Base-by-base conservation (phyloP, 2,113 vertebrate species). In the Malurus elegans region DNA sequence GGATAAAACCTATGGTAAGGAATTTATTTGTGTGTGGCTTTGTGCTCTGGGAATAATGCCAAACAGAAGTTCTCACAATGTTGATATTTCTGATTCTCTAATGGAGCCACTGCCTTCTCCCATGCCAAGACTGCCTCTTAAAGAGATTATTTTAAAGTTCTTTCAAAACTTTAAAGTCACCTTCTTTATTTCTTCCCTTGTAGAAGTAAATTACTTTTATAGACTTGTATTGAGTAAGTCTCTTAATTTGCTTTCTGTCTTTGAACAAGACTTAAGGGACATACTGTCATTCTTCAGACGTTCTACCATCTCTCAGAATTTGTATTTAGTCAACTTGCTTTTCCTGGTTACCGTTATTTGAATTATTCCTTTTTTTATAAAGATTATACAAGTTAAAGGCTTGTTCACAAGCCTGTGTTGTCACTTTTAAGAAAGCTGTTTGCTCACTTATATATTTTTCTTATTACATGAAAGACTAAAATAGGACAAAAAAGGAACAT, bases 51-150 rank as follows among this genome's bases (percentile, higher is more conserved):
- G 97, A 97, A 92, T 95, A 91, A 88, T 96, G 97, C 97, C 96
- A 97, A 97, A 97, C 97, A 97, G 96, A 96, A 97, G 95, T 97
- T 97, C 97, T 97, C 96, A 97, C 96, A 96, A 94, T 93, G 89
- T 86, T 93, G 87, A 96, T 97, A 93, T 91, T 97, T 96, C 96
- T 91, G 79, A 79, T 91, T 96, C 83, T 81, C 57, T 87, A 67
- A 75, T 86, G 89, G 86, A 79, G 21, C 73, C 79, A 34, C 89
- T 95, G 91, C 87, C 47, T 90, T 95, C 89, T 90, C 51, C 53
- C 40, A 88, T 96, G 82, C 74, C 89, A 91, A 71, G 92, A 88
- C 34, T 86, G 32, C 62, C 48, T 36, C 70, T 88, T 73, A 88
- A 91, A 95, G 18, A 94, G 86, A 23, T 72, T 65, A n/a, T 70